Percentiles rank a stretch among this genome's conserved stretches.
Conservation (phyloP, 2,797 vertebrate genomes). For the Paramormyrops hopkinsi region DNA sequence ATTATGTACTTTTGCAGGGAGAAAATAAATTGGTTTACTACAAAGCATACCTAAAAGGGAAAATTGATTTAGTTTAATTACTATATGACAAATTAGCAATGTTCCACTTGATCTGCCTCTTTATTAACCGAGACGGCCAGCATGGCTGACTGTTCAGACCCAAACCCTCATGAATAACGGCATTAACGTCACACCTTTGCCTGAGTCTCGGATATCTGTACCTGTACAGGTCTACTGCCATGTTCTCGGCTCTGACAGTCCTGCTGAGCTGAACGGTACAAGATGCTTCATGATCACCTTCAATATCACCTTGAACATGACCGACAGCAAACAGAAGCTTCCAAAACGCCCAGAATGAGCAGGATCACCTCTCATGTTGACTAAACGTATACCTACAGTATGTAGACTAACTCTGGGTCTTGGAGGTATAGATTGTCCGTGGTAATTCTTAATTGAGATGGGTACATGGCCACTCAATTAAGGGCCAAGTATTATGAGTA, state of each 20-base stretch:
- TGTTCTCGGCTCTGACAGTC: not conserved
- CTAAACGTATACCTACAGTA: not conserved
- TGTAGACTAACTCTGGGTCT: not conserved
- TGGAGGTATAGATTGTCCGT: not conserved
- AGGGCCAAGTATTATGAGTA: not conserved
- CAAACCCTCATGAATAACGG: not conserved
- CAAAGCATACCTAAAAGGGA: conserved; percentile 15
- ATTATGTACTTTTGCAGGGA: conserved; percentile 1
- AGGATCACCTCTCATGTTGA: not conserved
- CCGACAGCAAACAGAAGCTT: not conserved
- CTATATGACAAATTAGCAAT: conserved; percentile 14
- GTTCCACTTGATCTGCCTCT: not conserved
- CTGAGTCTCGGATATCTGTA: not conserved
- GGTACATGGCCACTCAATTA: not conserved
- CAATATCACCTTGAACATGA: not conserved
- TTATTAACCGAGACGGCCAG: not conserved
- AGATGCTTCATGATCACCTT: not conserved
- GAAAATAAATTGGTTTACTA: conserved; percentile 26
- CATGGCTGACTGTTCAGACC: not conserved
- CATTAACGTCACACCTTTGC: not conserved
- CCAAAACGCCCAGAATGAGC: not conserved
- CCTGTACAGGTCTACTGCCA: not conserved
- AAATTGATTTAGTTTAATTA: conserved; percentile 26
- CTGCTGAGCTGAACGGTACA: not conserved
- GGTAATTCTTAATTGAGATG: not conserved